Evolutionary conservation across 2,888 invertebrate genomes (phyloP).

Genomic region (Adelphocoris suturalis): DNA sequence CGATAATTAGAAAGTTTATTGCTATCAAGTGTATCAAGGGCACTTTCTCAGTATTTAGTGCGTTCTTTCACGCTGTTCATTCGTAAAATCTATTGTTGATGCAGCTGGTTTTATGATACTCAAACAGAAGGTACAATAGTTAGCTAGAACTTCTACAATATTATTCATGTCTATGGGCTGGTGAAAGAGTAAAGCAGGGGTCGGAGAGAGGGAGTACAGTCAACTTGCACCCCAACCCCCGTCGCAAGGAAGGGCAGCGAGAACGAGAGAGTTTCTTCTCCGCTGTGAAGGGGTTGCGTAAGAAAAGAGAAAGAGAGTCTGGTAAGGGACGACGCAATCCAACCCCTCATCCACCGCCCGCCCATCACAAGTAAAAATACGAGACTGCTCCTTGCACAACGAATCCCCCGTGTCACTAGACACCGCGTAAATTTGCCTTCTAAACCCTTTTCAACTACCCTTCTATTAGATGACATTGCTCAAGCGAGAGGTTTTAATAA

Average conservation of each 20-base stretch:
- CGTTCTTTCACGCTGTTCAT: too few relatives aligned
- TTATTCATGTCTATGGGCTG: too few relatives aligned
- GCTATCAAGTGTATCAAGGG: too few relatives aligned
- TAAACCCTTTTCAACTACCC: conserved; percentile 4
- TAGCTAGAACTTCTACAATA: too few relatives aligned
- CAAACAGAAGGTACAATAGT: too few relatives aligned
- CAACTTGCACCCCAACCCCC: conserved; percentile 28
- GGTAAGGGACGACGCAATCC: conserved; percentile 48
- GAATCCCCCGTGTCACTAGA: neutral
- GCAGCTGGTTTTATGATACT: too few relatives aligned
- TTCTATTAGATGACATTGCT: neutral
- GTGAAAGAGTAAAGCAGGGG: too few relatives aligned
- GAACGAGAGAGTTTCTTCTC: conserved; percentile 29
- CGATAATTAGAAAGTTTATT: too few relatives aligned
- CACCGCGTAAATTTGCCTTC: conserved; percentile 21
- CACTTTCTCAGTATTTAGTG: too few relatives aligned
- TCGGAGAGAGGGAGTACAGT: neutral
- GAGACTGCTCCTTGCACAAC: conserved; percentile 46
- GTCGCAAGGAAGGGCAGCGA: neutral
- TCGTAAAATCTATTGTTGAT: too few relatives aligned
- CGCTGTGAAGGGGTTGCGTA: conserved; percentile 42
- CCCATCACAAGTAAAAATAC: conserved; percentile 37
- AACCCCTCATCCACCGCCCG: conserved; percentile 1
- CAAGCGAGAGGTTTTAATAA: neutral
- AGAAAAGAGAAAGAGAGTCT: conserved; percentile 64